Percentiles rank a stretch among this genome's conserved stretches.
Conservation (phyloP, 2,888 invertebrate species). For the Amphiduros pacificus region DNA sequence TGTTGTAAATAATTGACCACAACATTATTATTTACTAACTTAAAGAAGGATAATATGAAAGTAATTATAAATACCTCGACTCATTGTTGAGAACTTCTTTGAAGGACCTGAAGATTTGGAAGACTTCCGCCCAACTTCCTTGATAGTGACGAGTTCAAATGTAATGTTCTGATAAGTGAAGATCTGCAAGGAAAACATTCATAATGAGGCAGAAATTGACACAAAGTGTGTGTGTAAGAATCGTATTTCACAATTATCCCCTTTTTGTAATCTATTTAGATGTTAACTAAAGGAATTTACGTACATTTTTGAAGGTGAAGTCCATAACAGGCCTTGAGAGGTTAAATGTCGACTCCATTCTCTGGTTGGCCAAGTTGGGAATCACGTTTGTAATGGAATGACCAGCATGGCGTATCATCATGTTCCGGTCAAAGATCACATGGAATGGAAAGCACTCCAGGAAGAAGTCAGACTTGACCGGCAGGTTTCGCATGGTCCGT, state of each 20-base stretch:
- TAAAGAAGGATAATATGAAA: too few relatives aligned
- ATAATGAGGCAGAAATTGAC: too few relatives aligned
- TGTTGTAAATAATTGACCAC: too few relatives aligned
- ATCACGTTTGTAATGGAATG: slow-evolving; percentile 7
- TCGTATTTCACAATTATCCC: too few relatives aligned
- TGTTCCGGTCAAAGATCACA: slow-evolving; percentile 83
- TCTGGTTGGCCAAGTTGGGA: slow-evolving; percentile 4
- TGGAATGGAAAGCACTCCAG: slow-evolving; percentile 97
- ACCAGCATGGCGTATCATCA: slow-evolving; percentile 31
- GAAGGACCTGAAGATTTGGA: background rate
- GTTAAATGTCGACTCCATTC: slow-evolving; percentile 12
- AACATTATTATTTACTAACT: too few relatives aligned
- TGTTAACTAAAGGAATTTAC: background rate
- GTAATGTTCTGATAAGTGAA: background rate
- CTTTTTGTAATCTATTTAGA: background rate
- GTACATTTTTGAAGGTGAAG: slow-evolving; percentile 18
- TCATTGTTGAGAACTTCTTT: background rate
- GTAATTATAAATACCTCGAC: too few relatives aligned
- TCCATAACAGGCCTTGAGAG: slow-evolving; percentile 15
- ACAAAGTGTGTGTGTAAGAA: too few relatives aligned
- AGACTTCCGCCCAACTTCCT: background rate
- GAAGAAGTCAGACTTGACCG: slow-evolving; percentile 9
- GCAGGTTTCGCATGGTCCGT: background rate
- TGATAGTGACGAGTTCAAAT: slow-evolving; percentile 1
- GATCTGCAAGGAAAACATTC: background rate